phyloP scores from a whole-genome alignment of 2,888 invertebrate species.

The Nymphalis polychloros region DNA sequence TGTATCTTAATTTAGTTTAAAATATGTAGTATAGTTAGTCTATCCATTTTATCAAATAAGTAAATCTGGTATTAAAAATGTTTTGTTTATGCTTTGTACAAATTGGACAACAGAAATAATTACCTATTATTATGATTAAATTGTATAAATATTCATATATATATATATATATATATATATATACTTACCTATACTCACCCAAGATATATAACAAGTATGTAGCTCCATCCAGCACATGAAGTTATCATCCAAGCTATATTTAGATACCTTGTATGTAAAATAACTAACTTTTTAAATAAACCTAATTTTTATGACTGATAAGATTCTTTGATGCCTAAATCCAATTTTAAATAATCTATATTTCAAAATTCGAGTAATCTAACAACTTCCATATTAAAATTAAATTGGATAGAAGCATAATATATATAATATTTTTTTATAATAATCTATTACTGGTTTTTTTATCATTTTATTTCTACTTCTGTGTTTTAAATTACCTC shows the following conservation, averaged over 20 bases:
- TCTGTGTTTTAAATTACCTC: not conserved
- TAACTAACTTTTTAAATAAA: not conserved
- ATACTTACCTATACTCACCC: not conserved
- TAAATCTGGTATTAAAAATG: too few species aligned
- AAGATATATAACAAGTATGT: not conserved
- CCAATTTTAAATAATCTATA: not conserved
- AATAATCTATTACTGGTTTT: not conserved
- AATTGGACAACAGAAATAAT: too few species aligned
- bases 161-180: too few species aligned
- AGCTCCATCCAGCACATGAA: not conserved
- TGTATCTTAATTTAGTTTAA: too few species aligned
- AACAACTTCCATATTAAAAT: not conserved
- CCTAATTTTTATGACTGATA: not conserved
- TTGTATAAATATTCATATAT: too few species aligned
- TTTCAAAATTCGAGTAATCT: too few species aligned
- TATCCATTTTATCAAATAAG: too few species aligned
- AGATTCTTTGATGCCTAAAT: not conserved
- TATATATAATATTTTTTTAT: not conserved
- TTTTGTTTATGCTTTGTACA: too few species aligned
- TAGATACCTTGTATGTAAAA: not conserved
- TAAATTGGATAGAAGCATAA: conserved; percentile 4
- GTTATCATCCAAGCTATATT: not conserved
- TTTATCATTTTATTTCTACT: not conserved
- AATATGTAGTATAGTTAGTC: too few species aligned
- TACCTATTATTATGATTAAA: too few species aligned